A percentile compares a stretch with the other conserved stretches of the same genome.
Evolutionary conservation across 1,140 invertebrate species (phyloP).

Genomic region (Ooceraea biroi): DNA sequence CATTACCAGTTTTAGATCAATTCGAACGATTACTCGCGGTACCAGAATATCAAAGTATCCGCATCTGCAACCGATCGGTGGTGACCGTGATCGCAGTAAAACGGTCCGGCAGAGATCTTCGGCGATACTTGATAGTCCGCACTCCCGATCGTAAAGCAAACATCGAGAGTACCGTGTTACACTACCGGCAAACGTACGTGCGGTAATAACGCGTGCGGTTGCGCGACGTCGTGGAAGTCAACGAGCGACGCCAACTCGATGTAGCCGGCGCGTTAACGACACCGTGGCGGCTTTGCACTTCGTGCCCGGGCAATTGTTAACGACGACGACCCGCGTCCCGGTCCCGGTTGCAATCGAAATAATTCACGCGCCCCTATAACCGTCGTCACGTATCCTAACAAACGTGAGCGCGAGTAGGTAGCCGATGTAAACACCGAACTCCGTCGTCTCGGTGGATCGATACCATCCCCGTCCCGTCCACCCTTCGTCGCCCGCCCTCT

Average conservation of each 20-base stretch:
- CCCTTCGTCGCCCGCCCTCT: not conserved
- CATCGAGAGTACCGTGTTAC: not conserved
- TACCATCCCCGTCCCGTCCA: conserved; percentile 16
- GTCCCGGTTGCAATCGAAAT: conserved; percentile 46
- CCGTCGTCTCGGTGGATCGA: conserved; percentile 63
- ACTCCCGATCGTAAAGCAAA: conserved; percentile 26
- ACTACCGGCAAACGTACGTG: not conserved
- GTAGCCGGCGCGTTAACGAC: conserved; percentile 23
- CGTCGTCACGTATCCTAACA: conserved; percentile 55
- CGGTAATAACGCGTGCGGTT: conserved; percentile 24
- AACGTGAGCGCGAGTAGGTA: conserved; percentile 32
- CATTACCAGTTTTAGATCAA: too few species aligned
- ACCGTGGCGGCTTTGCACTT: conserved; percentile 40
- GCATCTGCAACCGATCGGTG: conserved; percentile 20
- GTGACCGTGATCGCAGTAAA: conserved; percentile 17
- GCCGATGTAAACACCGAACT: conserved; percentile 52
- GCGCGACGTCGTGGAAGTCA: conserved; percentile 30
- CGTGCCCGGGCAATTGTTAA: conserved; percentile 39
- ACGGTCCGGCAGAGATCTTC: conserved; percentile 23
- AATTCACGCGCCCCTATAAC: conserved; percentile 44
- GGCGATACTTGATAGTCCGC: not conserved
- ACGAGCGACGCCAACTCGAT: not conserved
- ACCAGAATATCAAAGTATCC: conserved; percentile 24
- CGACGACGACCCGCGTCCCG: conserved; percentile 18
- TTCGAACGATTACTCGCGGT: not conserved